Conservation (phyloP, 2,113 vertebrate genomes). For the Pangasianodon gigas region DNA sequence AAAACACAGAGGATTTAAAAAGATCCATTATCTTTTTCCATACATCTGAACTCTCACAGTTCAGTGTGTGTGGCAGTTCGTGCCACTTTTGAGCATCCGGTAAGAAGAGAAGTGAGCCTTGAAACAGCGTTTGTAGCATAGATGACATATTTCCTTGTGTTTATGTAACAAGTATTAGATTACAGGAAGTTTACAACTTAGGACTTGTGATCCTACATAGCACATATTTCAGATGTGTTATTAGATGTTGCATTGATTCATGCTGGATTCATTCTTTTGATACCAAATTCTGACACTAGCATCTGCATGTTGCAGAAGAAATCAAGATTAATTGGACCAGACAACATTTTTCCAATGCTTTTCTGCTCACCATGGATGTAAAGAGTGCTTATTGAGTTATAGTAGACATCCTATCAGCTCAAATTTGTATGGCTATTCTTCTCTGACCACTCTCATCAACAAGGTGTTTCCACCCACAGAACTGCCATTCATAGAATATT, state of each 20-base stretch:
- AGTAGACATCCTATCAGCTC: background rate
- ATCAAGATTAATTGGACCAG: background rate
- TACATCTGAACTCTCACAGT: background rate
- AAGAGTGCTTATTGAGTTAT: background rate
- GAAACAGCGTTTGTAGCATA: background rate
- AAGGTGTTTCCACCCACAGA: background rate
- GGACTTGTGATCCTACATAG: background rate
- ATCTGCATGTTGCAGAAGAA: background rate
- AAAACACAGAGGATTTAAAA: background rate
- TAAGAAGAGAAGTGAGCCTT: background rate
- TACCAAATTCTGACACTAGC: background rate
- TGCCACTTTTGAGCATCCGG: background rate
- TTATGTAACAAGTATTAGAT: constrained; percentile 19
- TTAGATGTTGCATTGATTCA: background rate
- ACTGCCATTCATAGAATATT: background rate
- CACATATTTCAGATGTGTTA: background rate
- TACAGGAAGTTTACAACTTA: constrained; percentile 1
- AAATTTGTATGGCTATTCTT: background rate
- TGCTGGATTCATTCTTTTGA: background rate
- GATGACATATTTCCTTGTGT: constrained; percentile 1
- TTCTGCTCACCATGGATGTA: background rate
- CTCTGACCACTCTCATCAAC: background rate
- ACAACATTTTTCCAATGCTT: background rate
- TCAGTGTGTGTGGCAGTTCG: background rate
- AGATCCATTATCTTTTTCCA: background rate